Conservation (phyloP, 2,113 vertebrate genomes). For the Eulemur macaco region DNA sequence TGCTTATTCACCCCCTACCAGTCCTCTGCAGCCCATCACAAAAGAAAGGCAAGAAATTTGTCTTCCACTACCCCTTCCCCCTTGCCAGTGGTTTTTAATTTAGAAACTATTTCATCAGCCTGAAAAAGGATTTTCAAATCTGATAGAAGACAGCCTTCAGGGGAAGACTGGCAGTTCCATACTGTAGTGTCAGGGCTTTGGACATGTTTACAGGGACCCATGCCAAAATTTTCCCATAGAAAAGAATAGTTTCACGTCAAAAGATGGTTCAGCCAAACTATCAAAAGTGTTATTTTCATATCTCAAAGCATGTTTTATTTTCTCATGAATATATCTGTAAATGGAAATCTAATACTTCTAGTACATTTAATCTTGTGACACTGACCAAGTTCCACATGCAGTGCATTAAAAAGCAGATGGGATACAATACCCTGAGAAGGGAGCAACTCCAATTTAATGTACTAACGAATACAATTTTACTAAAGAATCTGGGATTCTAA, state of each 20-base stretch:
- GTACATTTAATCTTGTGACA: slow-evolving; percentile 6
- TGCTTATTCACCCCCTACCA: neutral
- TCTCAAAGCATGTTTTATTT: slow-evolving; percentile 10
- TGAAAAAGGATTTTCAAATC: neutral
- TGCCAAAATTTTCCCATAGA: neutral
- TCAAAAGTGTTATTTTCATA: neutral
- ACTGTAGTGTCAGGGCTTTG: neutral
- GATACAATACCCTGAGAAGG: neutral
- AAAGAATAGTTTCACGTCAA: neutral
- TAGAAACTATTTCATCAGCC: neutral
- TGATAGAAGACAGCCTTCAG: neutral
- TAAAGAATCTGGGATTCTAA: slow-evolving; percentile 5
- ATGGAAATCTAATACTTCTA: neutral
- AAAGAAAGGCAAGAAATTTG: neutral
- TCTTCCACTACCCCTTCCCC: neutral
- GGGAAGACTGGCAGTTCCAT: neutral
- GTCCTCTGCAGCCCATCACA: neutral
- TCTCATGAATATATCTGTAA: slow-evolving; percentile 9
- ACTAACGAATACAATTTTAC: neutral
- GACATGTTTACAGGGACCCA: neutral
- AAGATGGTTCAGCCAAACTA: neutral
- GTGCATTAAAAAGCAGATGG: neutral
- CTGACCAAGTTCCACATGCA: neutral
- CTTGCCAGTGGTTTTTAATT: neutral
- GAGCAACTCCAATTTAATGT: neutral